Base-by-base conservation (phyloP, 1,140 invertebrate genomes). In the Anastrepha obliqua region DNA sequence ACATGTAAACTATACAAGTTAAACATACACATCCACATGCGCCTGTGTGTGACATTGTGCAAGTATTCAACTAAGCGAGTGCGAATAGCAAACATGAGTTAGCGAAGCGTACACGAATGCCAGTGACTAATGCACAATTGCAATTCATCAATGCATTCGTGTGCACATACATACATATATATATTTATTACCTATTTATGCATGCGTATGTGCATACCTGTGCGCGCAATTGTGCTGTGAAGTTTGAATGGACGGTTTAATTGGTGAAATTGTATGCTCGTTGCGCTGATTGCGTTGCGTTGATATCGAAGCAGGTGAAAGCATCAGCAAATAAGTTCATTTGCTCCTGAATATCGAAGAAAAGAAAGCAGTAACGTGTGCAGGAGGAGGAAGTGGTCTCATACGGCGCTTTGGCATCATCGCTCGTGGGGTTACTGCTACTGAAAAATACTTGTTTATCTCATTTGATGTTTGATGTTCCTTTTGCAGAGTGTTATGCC, bases 111-210 rank as follows among this genome's bases (percentile, higher is more conserved):
- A 11, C 20, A 55, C 3, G 47, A 81, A 51, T 51, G n/a, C 6
- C 20, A 58, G 51, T 58, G 47, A 81, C 74, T 81, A 81, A 51
- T 78, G 44, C 70, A 78, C 70, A 81, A 81, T 55, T 81, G 47
- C 51, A 81, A 42, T 81, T 81, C 74, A 81, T 81, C 74, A 81
- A 81, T 81, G 74, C 8, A 51, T 51, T 55, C 7, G 47, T 29
- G 55, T 81, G 47, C 44, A 11, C 13, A 29, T 47, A 67, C 20
- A 2, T 42, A 11, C 6, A n/a, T n/a, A 42, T 74, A 29, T 70
- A 17, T 44, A 44, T 17, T 29, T 29, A 29, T 0, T 29, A 15
- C 47, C 5, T 7, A 17, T 51, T 7, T 47, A 47, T 42, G 65
- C 29, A 74, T 74, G 2, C 47, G 13, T 17, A 44, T 44, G 42